Percentiles rank a stretch among this genome's conserved stretches.
phyloP scores from a whole-genome alignment of 2,888 invertebrate species.

The Diplazon laetatorius region DNA sequence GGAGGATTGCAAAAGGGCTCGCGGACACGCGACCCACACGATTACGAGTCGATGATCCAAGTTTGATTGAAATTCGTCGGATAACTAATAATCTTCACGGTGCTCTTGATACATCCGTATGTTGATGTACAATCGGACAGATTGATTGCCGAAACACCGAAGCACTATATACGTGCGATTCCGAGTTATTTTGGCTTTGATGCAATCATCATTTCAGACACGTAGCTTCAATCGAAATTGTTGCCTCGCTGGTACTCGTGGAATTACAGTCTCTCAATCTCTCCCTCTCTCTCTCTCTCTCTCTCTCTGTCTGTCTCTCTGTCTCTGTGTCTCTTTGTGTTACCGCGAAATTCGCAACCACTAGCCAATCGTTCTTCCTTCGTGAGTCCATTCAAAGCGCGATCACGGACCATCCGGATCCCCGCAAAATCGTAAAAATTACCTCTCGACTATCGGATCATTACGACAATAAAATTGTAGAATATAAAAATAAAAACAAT shows the following conservation, averaged over 20 bases:
- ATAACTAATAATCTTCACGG: neutral
- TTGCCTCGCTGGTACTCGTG: conserved; percentile 11
- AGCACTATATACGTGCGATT: neutral
- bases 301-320: neutral
- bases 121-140: neutral
- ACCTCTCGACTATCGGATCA: neutral
- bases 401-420: neutral
- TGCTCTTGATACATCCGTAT: conserved; percentile 10
- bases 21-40: conserved; percentile 5
- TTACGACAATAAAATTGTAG: too few species aligned
- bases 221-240: conserved; percentile 26
- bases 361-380: conserved; percentile 1
- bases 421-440: neutral
- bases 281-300: neutral
- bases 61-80: conserved; percentile 22
- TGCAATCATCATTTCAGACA: conserved; percentile 39
- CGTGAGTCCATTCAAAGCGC: neutral
- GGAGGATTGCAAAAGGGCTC: conserved; percentile 12
- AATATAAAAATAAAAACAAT: neutral
- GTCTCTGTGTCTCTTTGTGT: neutral
- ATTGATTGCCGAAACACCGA: conserved; percentile 8
- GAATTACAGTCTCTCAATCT: neutral
- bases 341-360: neutral
- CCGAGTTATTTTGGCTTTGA: neutral
- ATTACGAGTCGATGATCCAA: neutral